Base-by-base conservation (phyloP, 64 coral and sea anemone species). In the Actinia equina region DNA sequence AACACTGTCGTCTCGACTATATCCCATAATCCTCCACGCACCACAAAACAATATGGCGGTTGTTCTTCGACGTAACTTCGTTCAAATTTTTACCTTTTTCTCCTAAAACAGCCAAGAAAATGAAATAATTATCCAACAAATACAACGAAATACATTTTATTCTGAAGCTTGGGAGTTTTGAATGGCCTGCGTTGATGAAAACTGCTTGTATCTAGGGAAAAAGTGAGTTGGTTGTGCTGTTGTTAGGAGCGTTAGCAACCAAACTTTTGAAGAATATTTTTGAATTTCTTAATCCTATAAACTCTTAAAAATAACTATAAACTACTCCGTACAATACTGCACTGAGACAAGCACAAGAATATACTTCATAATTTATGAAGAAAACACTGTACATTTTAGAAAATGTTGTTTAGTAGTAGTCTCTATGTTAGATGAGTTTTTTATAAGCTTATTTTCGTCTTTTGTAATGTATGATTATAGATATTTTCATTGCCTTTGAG, bases 111-210 rank as follows among this genome's bases (percentile, higher is more conserved):
- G 16, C 62, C 62, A 23, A 65, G 22, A n/a, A 25, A 65, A n/a
- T 5, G 7, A 22, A 65, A 65, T 25, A 65, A 65, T 65, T 65
- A 20, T 18, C 20, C n/a, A 65, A 65, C 1, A 65, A 23, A 23
- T 26, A 20, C 77, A 15, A 79, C 13, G 44, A 45, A n/a, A 6
- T 10, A 10, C 26, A 2, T 41, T 5, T 79, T 41, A 2, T 43
- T 10, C 26, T 15, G 23, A 4, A 26, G 16, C 41, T 79, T 67
- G 46, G 0, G 82, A 56, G 52, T 42, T 83, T 91, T 82, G 41
- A 58, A 91, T 91, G 89, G 89, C 89, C 86, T 91, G 85, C 44
- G 86, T 69, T 18, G 89, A 87, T 17, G 77, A 91, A 45, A 80
- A 86, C 3, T 87, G 51, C 59, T 7, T 44, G 77, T 91, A 91